Conservation (phyloP, 2,888 invertebrate species). For the Dendrolimus houi region DNA sequence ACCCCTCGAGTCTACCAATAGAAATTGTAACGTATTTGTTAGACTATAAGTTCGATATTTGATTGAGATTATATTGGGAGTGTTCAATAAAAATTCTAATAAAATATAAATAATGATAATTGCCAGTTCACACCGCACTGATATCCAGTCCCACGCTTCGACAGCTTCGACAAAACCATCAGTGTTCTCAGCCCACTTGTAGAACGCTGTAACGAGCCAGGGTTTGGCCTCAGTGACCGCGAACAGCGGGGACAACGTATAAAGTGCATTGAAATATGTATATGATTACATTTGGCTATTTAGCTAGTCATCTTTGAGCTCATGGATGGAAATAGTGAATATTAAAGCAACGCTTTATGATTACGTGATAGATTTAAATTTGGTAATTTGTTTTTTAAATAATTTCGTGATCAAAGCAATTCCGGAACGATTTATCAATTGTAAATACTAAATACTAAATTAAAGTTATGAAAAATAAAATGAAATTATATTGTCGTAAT, state of each 20-base stretch:
- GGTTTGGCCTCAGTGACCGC: constrained; percentile 1
- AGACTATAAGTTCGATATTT: constrained; percentile 13
- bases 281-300: neutral
- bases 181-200: constrained; percentile 40
- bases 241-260: neutral
- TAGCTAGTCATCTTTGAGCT: neutral
- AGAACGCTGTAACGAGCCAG: constrained; percentile 5
- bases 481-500: neutral
- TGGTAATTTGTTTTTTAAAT: neutral
- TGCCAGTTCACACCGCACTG: constrained; percentile 52
- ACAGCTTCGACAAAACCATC: constrained; percentile 23
- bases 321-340: neutral
- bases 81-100: constrained; percentile 49
- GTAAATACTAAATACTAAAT: neutral
- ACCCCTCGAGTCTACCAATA: constrained; percentile 9
- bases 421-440: neutral
- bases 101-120: constrained; percentile 59
- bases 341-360: neutral
- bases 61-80: constrained; percentile 20
- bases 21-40: constrained; percentile 19
- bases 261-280: neutral
- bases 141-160: constrained; percentile 46
- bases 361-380: neutral
- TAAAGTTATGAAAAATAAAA: neutral
- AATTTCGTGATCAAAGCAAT: neutral